Evolutionary conservation across 2,797 vertebrate genomes (phyloP).

Genomic region (Allobates femoralis): DNA sequence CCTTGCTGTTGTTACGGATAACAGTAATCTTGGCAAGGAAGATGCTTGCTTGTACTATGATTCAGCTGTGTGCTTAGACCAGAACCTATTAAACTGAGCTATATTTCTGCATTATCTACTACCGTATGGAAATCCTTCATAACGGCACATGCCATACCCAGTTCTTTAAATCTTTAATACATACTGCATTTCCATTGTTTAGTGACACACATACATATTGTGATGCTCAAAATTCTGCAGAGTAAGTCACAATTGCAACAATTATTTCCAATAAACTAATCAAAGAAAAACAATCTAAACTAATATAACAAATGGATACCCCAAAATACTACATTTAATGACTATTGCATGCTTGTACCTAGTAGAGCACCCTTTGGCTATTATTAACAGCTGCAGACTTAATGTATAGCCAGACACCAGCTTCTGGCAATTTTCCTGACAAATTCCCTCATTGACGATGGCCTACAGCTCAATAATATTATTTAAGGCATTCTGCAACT

Average conservation of each 20-base stretch:
- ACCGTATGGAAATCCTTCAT: slow-evolving; percentile 27
- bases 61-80: slow-evolving; percentile 26
- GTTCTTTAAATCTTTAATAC: slow-evolving; percentile 5
- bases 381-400: no score
- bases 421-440: no score
- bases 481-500: no score
- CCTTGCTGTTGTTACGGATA: slow-evolving; percentile 28
- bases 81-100: slow-evolving; percentile 34
- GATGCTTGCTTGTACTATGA: slow-evolving; percentile 51
- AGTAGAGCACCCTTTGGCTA: no score
- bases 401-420: no score
- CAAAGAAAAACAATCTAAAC: no score
- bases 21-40: slow-evolving; percentile 43
- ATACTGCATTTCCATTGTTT: background rate
- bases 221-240: background rate
- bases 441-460: no score
- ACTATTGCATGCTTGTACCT: no score
- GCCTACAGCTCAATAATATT: no score
- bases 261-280: background rate
- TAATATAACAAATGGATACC: no score
- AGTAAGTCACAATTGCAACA: background rate
- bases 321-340: no score
- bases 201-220: background rate
- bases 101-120: slow-evolving; percentile 41
- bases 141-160: background rate